Conservation (phyloP, 2,113 vertebrate species). For the Brienomyrus brachyistius region DNA sequence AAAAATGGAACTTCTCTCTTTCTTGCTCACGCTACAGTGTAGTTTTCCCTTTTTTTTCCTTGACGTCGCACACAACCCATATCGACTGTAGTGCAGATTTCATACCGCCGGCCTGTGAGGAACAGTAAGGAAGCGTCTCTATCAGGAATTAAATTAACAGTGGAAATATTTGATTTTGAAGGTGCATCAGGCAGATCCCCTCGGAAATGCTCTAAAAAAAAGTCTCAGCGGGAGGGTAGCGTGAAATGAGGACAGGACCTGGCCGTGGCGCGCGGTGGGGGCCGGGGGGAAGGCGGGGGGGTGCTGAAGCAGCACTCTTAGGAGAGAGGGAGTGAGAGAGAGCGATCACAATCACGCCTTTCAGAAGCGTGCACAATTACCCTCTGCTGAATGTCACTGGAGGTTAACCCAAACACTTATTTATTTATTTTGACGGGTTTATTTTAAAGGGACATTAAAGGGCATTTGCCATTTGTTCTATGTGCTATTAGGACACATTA, state of each 20-base stretch:
- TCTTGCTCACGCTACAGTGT: not conserved
- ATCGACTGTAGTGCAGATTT: not conserved
- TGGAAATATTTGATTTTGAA: constrained; percentile 99
- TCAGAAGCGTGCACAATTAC: constrained; percentile 66
- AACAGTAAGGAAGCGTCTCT: constrained; percentile 96
- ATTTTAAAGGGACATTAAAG: constrained; percentile 23
- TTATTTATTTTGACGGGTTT: constrained; percentile 23
- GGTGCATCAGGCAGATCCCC: constrained; percentile 99
- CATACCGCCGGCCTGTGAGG: not conserved
- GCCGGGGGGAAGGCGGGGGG: constrained; percentile 38
- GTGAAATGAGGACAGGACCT: constrained; percentile 97
- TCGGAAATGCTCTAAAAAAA: constrained; percentile 82
- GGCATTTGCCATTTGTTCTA: not conserved
- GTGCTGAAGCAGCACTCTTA: constrained; percentile 97
- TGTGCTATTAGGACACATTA: not conserved
- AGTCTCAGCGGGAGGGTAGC: constrained; percentile 92
- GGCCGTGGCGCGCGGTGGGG: constrained; percentile 63
- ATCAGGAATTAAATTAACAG: constrained; percentile 99
- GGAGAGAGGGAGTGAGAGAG: constrained; percentile 51
- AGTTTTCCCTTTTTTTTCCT: not conserved
- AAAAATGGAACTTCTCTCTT: not conserved
- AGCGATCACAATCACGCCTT: constrained; percentile 82
- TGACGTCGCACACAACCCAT: not conserved
- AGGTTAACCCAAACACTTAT: constrained; percentile 15
- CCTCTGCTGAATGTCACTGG: constrained; percentile 62